phyloP scores from a whole-genome alignment of 2,888 invertebrate genomes.

The Cosmia trapezina region DNA sequence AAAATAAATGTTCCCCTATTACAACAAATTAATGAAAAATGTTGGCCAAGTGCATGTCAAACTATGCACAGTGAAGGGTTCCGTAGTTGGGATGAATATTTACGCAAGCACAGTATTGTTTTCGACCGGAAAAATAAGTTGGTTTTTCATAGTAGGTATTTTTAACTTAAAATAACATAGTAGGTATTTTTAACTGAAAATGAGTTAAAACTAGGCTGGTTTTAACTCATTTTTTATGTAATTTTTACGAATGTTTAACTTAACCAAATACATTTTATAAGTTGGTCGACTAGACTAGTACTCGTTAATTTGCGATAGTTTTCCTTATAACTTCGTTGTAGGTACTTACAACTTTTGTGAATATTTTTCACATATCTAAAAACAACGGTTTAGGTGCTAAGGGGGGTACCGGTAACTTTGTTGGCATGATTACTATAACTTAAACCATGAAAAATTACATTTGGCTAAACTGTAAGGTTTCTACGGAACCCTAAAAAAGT shows the following conservation, averaged over 20 bases:
- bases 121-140: background rate
- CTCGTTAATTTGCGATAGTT: background rate
- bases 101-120: background rate
- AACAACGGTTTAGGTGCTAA: background rate
- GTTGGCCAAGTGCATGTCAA: background rate
- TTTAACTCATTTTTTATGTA: too few species aligned
- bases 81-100: background rate
- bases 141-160: too few species aligned
- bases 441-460: background rate
- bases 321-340: too few species aligned
- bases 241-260: background rate
- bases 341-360: background rate
- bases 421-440: background rate
- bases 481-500: background rate
- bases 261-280: background rate
- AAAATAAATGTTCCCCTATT: background rate
- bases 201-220: too few species aligned
- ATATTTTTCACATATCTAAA: background rate
- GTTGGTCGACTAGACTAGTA: background rate
- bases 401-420: background rate
- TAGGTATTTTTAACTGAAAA: too few species aligned
- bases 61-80: background rate
- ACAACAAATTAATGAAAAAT: too few species aligned
- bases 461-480: background rate
- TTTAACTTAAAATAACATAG: too few species aligned